A percentile compares a stretch with the other conserved stretches of the same genome.
phyloP scores from a whole-genome alignment of 2,888 invertebrate species.

The Drosophila neonasuta region DNA sequence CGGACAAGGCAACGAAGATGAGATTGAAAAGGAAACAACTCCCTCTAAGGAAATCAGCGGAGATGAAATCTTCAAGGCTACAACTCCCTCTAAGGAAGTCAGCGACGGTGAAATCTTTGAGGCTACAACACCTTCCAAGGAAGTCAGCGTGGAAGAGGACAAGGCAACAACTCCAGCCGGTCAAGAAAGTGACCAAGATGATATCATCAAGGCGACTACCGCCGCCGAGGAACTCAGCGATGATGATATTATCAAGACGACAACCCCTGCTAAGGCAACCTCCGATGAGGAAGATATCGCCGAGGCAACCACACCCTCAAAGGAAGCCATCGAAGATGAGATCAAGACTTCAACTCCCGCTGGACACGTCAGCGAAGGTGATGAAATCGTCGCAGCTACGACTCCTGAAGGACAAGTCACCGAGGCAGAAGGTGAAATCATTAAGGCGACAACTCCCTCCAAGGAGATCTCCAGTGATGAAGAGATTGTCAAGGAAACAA shows the following conservation, averaged over 20 bases:
- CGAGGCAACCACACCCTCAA: conserved; percentile 19
- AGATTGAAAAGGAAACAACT: conserved; percentile 9
- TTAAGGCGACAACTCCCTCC: conserved; percentile 5
- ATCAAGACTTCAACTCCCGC: conserved; percentile 4
- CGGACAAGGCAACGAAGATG: conserved; percentile 2
- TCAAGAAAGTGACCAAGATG: conserved; percentile 24
- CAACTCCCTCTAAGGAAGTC: background rate
- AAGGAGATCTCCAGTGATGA: conserved; percentile 16
- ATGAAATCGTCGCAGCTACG: conserved; percentile 1
- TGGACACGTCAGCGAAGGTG: conserved; percentile 5
- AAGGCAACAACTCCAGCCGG: conserved; percentile 29
- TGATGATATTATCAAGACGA: conserved; percentile 13
- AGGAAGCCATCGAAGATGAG: conserved; percentile 13
- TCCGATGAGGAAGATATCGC: conserved; percentile 9
- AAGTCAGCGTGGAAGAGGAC: conserved; percentile 6
- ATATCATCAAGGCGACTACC: conserved; percentile 33
- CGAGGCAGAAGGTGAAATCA: conserved; percentile 7
- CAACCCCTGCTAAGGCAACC: conserved; percentile 21
- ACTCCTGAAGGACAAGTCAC: conserved; percentile 10
- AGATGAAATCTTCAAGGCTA: conserved; percentile 7
- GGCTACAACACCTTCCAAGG: conserved; percentile 13
- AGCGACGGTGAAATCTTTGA: conserved; percentile 9
- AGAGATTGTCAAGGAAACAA: conserved; percentile 18
- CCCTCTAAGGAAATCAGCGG: background rate
- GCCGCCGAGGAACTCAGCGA: conserved; percentile 21